Conservation (phyloP, 2,113 vertebrate species). For the Onychostruthus taczanowskii region DNA sequence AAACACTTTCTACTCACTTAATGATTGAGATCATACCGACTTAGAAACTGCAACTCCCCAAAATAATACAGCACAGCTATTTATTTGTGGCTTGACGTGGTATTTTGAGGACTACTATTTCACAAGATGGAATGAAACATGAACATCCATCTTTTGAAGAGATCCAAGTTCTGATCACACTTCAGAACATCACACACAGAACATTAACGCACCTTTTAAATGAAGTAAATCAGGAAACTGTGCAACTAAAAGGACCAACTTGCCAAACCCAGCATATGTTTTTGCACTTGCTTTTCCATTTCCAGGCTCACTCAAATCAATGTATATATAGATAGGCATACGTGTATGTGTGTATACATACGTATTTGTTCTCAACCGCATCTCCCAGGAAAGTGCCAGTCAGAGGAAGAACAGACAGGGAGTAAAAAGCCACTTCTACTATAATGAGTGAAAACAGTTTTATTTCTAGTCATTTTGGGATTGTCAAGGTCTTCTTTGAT, state of each 20-base stretch:
- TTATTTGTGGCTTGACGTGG: not conserved
- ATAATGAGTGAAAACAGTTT: not conserved
- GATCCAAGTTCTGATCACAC: not conserved
- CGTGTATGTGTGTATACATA: not conserved
- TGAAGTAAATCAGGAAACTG: not conserved
- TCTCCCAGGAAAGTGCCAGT: not conserved
- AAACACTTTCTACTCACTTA: constrained; percentile 3
- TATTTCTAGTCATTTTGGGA: not conserved
- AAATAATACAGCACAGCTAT: not conserved
- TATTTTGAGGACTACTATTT: not conserved
- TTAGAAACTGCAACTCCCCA: not conserved
- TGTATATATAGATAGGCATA: not conserved
- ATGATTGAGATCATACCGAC: not conserved
- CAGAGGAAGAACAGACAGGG: not conserved
- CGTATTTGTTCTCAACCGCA: not conserved
- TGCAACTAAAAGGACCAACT: constrained; percentile 13
- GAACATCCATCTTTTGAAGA: not conserved
- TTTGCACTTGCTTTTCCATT: constrained; percentile 29
- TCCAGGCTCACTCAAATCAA: not conserved
- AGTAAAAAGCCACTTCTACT: not conserved
- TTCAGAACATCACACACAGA: not conserved
- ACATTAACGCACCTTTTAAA: constrained; percentile 13
- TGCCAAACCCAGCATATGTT: constrained; percentile 22
- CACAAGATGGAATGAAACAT: not conserved
- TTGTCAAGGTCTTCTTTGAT: not conserved